These are phyloP conservation scores for Spilarctia lutea DNA, from an alignment of 2,888 invertebrate species.

Conservation along the genomic window DNA sequence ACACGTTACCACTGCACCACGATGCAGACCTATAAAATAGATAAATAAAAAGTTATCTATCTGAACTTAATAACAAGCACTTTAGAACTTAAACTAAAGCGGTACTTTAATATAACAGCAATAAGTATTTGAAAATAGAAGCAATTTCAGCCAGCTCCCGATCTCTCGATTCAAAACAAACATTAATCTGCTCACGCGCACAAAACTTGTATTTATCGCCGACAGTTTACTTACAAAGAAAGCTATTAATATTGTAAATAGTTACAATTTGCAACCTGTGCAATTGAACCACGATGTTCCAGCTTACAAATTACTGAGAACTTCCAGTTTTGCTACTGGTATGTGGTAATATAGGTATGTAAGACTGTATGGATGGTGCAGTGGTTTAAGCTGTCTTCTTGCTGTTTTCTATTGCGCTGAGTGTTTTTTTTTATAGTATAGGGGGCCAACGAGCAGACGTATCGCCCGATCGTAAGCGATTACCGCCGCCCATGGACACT, in stretches of 20 bases:
- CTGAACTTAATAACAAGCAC: not conserved
- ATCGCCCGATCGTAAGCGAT: too few species aligned
- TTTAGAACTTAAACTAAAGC: not conserved
- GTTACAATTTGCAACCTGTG: slow-evolving; percentile 72
- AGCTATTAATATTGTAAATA: slow-evolving; percentile 80
- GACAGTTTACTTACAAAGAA: slow-evolving; percentile 72
- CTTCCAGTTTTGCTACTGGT: slow-evolving; percentile 25
- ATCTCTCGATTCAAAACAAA: slow-evolving; percentile 58
- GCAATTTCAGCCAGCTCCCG: slow-evolving; percentile 45
- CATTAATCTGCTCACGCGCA: slow-evolving; percentile 55
- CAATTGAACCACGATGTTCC: slow-evolving; percentile 29
- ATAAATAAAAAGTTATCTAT: not conserved
- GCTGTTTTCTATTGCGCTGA: too few species aligned
- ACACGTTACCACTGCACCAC: too few species aligned
- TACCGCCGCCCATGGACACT: too few species aligned
- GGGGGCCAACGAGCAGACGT: too few species aligned
- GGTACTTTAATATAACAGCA: not conserved
- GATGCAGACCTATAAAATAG: too few species aligned
- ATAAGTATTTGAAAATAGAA: slow-evolving; percentile 33
- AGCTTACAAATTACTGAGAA: slow-evolving; percentile 36
- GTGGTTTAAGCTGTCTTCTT: too few species aligned
- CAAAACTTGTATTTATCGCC: slow-evolving; percentile 70
- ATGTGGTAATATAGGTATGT: slow-evolving; percentile 18
- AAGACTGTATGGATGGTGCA: too few species aligned
- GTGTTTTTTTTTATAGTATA: too few species aligned